phyloP scores from a whole-genome alignment of 2,797 vertebrate species.

The Arnoldichthys spilopterus region DNA sequence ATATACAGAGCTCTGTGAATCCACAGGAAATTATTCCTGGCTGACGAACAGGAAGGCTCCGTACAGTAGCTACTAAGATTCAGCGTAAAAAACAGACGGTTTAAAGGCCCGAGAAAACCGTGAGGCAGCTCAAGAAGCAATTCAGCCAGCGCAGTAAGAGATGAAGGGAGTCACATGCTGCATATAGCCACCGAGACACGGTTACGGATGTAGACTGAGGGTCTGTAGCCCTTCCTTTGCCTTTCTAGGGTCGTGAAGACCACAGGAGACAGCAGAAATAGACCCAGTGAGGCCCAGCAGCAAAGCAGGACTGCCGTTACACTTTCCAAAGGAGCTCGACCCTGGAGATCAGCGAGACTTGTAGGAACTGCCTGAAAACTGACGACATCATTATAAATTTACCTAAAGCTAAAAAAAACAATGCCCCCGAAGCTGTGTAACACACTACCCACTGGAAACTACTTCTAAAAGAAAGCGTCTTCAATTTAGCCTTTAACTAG shows the following conservation, averaged over 20 bases:
- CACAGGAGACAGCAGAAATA: background rate
- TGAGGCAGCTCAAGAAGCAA: background rate
- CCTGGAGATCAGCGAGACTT: background rate
- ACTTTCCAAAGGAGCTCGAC: slow-evolving; percentile 7
- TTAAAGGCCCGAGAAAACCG: background rate
- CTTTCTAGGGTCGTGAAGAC: background rate
- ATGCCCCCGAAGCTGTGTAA: too few relatives aligned
- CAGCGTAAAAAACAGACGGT: background rate
- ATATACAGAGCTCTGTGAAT: background rate
- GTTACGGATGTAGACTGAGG: slow-evolving; percentile 35
- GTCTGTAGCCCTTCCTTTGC: slow-evolving; percentile 5
- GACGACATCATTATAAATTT: too few relatives aligned
- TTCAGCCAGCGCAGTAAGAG: background rate
- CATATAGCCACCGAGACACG: background rate
- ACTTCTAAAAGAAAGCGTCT: too few relatives aligned
- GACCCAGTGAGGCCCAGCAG: background rate
- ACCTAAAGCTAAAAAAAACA: too few relatives aligned
- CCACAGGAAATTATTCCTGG: background rate
- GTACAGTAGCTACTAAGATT: background rate
- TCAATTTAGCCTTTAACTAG: too few relatives aligned
- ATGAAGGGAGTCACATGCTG: background rate
- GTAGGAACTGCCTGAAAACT: too few relatives aligned
- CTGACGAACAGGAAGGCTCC: background rate
- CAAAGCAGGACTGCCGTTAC: slow-evolving; percentile 6
- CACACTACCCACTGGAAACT: too few relatives aligned